Percentiles rank a stretch among this genome's conserved stretches.
These are phyloP conservation scores for Porites evermanni DNA, from an alignment of 92 coral and sea anemone species.

Conservation along the genomic window DNA sequence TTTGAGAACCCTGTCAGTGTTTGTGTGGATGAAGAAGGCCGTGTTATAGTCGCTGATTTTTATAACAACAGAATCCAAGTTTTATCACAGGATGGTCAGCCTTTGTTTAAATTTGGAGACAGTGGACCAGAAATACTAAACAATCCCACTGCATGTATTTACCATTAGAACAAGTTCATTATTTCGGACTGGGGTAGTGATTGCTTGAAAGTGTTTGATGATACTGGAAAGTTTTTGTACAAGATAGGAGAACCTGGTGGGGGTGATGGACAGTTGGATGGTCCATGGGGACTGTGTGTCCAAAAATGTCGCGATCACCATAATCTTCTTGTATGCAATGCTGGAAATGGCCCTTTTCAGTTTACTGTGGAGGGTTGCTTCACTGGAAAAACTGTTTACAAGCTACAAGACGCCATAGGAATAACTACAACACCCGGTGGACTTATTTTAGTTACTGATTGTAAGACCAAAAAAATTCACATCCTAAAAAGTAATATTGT, in stretches of 20 bases:
- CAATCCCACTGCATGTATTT: neutral
- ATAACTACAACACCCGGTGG: slow-evolving; percentile 11
- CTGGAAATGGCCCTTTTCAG: neutral
- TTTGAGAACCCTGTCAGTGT: neutral
- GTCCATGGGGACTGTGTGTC: neutral
- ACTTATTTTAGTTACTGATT: neutral
- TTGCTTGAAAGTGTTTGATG: neutral
- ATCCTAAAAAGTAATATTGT: neutral
- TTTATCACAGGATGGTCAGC: slow-evolving; percentile 31
- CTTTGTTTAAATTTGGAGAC: slow-evolving; percentile 8
- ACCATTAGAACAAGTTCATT: neutral
- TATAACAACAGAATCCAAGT: neutral
- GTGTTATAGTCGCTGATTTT: slow-evolving; percentile 5
- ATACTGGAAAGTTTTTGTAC: neutral
- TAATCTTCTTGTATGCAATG: neutral
- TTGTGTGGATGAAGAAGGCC: slow-evolving; percentile 1
- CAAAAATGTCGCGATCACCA: neutral
- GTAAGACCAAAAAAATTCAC: neutral
- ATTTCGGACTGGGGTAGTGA: neutral
- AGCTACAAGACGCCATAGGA: neutral
- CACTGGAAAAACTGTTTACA: neutral
- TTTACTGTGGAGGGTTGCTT: neutral
- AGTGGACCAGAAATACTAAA: neutral
- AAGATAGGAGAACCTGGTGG: neutral
- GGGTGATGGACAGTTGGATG: neutral